A percentile compares a stretch with the other conserved stretches of the same genome.
phyloP scores from a whole-genome alignment of 2,113 vertebrate genomes.

The Cairina moschata region DNA sequence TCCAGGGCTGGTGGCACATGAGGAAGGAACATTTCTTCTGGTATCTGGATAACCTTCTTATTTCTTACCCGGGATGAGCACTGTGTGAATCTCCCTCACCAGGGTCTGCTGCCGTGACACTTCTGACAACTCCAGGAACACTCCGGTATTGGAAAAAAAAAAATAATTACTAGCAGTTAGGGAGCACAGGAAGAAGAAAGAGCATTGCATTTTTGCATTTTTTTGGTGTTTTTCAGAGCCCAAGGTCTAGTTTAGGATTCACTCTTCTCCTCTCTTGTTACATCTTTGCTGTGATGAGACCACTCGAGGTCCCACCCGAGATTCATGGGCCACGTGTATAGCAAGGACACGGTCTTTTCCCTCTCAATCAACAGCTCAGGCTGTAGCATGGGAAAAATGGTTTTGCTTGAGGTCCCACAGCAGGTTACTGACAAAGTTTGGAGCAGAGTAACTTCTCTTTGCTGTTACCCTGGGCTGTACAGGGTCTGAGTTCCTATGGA shows the following conservation, averaged over 20 bases:
- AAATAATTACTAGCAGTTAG: neutral
- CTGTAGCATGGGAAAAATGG: neutral
- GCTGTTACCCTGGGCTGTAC: accelerated
- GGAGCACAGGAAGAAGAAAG: neutral
- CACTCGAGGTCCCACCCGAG: neutral
- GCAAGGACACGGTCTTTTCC: neutral
- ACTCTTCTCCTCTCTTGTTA: neutral
- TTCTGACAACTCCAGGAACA: neutral
- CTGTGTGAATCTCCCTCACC: neutral
- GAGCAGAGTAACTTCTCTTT: neutral
- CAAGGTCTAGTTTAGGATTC: neutral
- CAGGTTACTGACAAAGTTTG: accelerated
- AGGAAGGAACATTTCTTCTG: neutral
- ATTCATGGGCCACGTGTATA: accelerated
- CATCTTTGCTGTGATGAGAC: neutral
- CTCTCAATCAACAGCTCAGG: neutral
- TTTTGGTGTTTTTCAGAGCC: neutral
- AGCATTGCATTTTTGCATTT: accelerated
- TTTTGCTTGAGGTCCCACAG: neutral
- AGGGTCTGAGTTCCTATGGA: neutral
- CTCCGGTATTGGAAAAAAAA: neutral
- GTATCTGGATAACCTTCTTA: neutral
- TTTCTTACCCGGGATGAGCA: neutral
- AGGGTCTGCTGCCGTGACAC: neutral
- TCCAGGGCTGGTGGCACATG: accelerated